Conservation (phyloP, 2,113 vertebrate species). For the Raphicerus campestris region DNA sequence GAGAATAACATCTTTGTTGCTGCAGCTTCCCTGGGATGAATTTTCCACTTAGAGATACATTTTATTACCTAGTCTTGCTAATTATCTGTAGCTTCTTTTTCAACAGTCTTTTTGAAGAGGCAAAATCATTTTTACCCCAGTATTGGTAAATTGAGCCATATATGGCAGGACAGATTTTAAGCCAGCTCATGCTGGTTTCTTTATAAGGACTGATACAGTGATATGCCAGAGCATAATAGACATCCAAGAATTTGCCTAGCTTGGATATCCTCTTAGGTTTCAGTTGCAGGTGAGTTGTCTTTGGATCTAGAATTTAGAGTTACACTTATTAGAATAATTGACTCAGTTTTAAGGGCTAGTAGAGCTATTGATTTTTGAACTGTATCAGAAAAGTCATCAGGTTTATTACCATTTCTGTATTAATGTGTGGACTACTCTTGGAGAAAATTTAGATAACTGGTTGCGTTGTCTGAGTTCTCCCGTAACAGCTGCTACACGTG, state of each 20-base stretch:
- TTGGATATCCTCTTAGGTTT: neutral
- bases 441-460: neutral
- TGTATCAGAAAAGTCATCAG: slow-evolving; percentile 8
- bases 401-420: neutral
- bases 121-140: neutral
- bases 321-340: neutral
- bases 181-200: neutral
- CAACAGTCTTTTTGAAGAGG: neutral
- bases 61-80: neutral
- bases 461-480: neutral
- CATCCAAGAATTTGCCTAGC: neutral
- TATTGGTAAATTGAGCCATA: neutral
- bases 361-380: neutral
- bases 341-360: neutral
- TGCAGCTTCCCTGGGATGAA: neutral
- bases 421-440: neutral
- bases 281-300: neutral
- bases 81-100: neutral
- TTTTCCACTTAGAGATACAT: neutral
- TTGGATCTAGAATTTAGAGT: slow-evolving; percentile 2
- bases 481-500: neutral
- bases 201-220: neutral
- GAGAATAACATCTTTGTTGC: neutral
- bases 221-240: slow-evolving; percentile 17
- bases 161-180: neutral